These are phyloP conservation scores for Malurus splendens DNA, from an alignment of 2,797 vertebrate species.

Conservation along the genomic window DNA sequence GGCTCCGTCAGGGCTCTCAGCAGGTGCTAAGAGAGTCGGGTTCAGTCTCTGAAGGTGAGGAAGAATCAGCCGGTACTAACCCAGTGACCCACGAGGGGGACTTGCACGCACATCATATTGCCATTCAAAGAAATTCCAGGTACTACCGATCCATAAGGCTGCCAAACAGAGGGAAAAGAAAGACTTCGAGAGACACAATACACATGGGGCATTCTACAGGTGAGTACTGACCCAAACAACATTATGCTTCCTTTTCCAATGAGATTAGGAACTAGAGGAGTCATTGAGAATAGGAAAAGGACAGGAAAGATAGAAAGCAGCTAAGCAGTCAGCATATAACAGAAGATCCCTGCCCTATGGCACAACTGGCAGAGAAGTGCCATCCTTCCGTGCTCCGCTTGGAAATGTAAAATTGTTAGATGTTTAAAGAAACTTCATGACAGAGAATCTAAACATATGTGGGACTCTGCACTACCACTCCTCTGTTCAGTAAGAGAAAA, in stretches of 20 bases:
- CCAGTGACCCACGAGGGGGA: background rate
- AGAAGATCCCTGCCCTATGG: background rate
- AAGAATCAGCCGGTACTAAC: background rate
- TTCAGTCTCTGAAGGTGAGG: constrained; percentile 26
- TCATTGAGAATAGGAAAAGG: background rate
- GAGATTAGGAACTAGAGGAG: background rate
- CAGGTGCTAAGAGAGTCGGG: background rate
- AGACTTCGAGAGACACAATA: background rate
- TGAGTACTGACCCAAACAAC: constrained; percentile 36
- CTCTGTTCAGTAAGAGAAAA: background rate
- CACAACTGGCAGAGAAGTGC: background rate
- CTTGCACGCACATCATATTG: background rate
- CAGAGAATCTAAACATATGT: background rate
- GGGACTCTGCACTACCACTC: background rate
- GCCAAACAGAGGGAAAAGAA: constrained; percentile 27
- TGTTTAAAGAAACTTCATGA: background rate
- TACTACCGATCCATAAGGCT: constrained; percentile 69
- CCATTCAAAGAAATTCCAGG: constrained; percentile 71
- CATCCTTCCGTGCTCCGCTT: background rate
- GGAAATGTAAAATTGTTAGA: background rate
- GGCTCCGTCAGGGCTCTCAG: background rate
- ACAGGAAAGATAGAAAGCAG: background rate
- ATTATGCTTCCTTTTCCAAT: background rate
- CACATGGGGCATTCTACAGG: constrained; percentile 10
- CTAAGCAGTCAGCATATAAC: background rate